Evolutionary conservation across 2,113 vertebrate species (phyloP).

Genomic region (Gulo gulo): DNA sequence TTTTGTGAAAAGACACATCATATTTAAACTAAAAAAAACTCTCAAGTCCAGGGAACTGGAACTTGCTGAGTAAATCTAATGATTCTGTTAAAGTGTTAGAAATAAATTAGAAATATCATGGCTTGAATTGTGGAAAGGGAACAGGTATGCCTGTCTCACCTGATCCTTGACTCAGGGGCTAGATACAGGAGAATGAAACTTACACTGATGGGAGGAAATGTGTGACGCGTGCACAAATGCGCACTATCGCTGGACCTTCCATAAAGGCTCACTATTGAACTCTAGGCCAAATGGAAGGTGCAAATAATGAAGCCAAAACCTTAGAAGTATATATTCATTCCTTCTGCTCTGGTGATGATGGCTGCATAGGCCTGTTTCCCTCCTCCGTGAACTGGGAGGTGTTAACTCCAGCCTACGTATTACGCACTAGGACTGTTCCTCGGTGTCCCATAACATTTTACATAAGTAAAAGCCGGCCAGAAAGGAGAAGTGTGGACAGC

Average conservation of each 20-base stretch:
- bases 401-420: not conserved
- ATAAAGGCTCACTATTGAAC: not conserved
- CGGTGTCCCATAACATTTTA: not conserved
- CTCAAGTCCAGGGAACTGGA: not conserved
- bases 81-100: not conserved
- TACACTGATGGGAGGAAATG: not conserved
- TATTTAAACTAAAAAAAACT: conserved; percentile 46
- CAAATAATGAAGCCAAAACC: not conserved
- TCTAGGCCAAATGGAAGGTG: not conserved
- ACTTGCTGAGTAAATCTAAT: conserved; percentile 29
- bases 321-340: not conserved
- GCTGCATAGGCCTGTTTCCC: not conserved
- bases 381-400: not conserved
- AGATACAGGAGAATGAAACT: not conserved
- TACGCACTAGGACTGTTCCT: not conserved
- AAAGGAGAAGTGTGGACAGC: not conserved
- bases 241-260: not conserved
- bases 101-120: not conserved
- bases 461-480: not conserved
- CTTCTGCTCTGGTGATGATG: not conserved
- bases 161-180: not conserved
- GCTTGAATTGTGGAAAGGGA: not conserved
- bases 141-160: not conserved
- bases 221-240: not conserved
- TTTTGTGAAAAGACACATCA: conserved; percentile 3